These are phyloP conservation scores for Anolis carolinensis DNA, from an alignment of 2,113 vertebrate species.

Conservation along the genomic window DNA sequence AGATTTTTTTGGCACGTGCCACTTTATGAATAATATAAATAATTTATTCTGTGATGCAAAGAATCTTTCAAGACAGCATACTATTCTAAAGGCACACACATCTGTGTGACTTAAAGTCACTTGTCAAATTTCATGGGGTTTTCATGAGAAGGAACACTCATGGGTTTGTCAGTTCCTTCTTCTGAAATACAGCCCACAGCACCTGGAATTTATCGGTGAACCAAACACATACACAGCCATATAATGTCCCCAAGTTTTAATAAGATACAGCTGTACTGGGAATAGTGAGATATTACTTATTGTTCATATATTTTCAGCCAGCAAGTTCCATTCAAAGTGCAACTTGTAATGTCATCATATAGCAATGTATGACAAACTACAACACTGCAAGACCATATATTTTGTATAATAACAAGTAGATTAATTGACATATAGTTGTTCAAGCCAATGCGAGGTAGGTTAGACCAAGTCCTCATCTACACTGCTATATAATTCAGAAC, in stretches of 20 bases:
- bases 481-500: no score
- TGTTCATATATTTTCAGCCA: neutral
- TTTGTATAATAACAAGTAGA: neutral
- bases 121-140: no score
- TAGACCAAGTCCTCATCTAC: no score
- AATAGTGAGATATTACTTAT: neutral
- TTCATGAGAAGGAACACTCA: no score
- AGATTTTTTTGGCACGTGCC: neutral
- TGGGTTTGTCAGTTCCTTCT: no score
- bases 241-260: neutral
- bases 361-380: neutral
- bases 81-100: neutral
- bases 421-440: neutral
- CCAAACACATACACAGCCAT: neutral
- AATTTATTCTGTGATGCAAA: neutral
- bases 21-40: slow-evolving; percentile 2
- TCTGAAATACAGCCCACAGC: no score
- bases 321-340: neutral
- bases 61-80: neutral
- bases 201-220: no score
- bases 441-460: neutral
- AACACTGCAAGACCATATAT: neutral
- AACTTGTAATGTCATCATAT: neutral
- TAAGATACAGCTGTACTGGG: neutral
- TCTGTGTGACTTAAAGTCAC: no score